Evolutionary conservation across 2,888 invertebrate genomes (phyloP).

Genomic region (Halictus quadricinctus): DNA sequence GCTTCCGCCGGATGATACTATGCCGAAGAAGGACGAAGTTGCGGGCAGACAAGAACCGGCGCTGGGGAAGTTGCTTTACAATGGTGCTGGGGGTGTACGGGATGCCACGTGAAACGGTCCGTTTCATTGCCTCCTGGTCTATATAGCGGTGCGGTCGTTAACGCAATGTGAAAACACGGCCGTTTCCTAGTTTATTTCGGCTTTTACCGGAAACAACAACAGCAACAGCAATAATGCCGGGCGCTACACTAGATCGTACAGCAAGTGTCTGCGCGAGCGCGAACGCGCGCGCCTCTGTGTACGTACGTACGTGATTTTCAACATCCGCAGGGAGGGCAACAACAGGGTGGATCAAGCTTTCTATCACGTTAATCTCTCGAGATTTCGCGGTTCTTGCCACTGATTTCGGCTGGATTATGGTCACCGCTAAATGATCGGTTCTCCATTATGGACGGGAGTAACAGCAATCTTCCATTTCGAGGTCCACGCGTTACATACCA

Average conservation of each 20-base stretch:
- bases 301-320: conserved; percentile 51
- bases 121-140: conserved; percentile 50
- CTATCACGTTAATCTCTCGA: conserved; percentile 52
- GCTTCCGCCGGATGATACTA: neutral
- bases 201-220: conserved; percentile 63
- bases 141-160: conserved; percentile 56
- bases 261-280: neutral
- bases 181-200: conserved; percentile 63
- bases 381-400: conserved; percentile 50
- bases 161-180: conserved; percentile 61
- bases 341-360: conserved; percentile 22
- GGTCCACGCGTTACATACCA: neutral
- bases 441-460: neutral
- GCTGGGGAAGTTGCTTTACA: conserved; percentile 61
- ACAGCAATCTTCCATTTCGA: neutral
- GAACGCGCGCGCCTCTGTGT: no score
- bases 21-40: neutral
- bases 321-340: conserved; percentile 14
- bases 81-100: conserved; percentile 29
- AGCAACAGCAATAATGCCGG: conserved; percentile 50
- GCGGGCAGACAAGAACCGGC: conserved; percentile 29
- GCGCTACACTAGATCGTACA: conserved; percentile 24
- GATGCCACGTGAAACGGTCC: conserved; percentile 61
- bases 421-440: conserved; percentile 35
- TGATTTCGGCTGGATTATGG: conserved; percentile 56